A percentile compares a stretch with the other conserved stretches of the same genome.
These are phyloP conservation scores for Tipula vernalis DNA, from an alignment of 2,888 invertebrate genomes.

Conservation along the genomic window DNA sequence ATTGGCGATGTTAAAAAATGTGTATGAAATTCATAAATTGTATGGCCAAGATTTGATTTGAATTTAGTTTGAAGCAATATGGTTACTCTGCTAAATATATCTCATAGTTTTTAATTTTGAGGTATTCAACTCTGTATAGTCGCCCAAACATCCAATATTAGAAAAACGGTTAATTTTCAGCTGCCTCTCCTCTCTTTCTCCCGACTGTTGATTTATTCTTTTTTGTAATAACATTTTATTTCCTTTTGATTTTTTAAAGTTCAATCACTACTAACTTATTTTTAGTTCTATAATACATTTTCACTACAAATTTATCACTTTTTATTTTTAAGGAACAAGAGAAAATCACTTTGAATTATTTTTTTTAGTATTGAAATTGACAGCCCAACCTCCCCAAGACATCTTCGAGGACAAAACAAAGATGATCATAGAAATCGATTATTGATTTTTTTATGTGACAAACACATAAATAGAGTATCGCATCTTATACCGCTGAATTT, in stretches of 20 bases:
- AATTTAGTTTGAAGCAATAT: neutral
- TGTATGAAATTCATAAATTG: neutral
- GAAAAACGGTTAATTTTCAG: neutral
- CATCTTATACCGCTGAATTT: neutral
- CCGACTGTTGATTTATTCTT: neutral
- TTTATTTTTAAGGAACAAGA: neutral
- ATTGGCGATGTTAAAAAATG: neutral
- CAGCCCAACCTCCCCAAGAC: constrained; percentile 16
- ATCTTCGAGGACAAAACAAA: neutral
- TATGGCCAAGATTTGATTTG: neutral
- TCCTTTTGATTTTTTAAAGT: neutral
- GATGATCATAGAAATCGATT: neutral
- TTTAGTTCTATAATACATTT: neutral
- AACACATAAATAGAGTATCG: neutral
- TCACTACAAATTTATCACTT: neutral
- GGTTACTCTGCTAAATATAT: neutral
- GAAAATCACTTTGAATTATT: neutral
- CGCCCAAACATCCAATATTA: neutral
- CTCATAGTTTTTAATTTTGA: neutral
- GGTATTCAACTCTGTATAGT: neutral
- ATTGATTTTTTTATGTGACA: neutral
- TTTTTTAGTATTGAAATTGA: neutral
- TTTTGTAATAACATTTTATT: neutral
- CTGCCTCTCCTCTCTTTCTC: neutral
- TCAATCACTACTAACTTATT: neutral